These are phyloP conservation scores for Tachyglossus aculeatus DNA, from an alignment of 2,797 vertebrate species.

Conservation along the genomic window DNA sequence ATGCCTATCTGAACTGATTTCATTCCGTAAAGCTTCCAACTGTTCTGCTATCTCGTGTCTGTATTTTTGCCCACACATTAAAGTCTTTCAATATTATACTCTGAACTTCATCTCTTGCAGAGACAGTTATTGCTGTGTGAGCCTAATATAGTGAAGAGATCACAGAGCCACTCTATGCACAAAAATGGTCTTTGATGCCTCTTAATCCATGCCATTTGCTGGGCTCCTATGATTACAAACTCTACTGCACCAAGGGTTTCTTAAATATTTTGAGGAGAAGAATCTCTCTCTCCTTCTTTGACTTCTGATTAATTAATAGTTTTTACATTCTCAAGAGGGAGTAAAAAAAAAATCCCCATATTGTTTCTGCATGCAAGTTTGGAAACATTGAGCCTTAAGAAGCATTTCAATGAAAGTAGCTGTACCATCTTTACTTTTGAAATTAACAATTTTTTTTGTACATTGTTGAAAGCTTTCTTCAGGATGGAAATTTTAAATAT, in stretches of 20 bases:
- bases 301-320: constrained; percentile 35
- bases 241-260: constrained; percentile 25
- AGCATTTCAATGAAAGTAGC: neutral
- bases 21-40: constrained; percentile 6
- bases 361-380: constrained; percentile 32
- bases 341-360: constrained; percentile 34
- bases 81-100: constrained; percentile 30
- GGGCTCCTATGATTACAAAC: constrained; percentile 17
- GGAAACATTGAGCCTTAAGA: neutral
- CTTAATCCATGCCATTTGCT: constrained; percentile 29
- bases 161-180: constrained; percentile 4
- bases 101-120: neutral
- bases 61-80: constrained; percentile 27
- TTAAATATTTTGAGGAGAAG: constrained; percentile 29
- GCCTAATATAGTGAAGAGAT: constrained; percentile 32
- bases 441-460: too few relatives aligned
- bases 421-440: neutral
- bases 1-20: neutral
- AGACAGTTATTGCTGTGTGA: constrained; percentile 37
- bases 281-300: constrained; percentile 17
- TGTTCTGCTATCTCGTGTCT: neutral
- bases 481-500: neutral
- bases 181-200: constrained; percentile 28
- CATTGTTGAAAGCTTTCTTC: neutral
- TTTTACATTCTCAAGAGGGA: constrained; percentile 26